Conservation (phyloP, 2,888 invertebrate genomes). For the Podotricha telesiphe region DNA sequence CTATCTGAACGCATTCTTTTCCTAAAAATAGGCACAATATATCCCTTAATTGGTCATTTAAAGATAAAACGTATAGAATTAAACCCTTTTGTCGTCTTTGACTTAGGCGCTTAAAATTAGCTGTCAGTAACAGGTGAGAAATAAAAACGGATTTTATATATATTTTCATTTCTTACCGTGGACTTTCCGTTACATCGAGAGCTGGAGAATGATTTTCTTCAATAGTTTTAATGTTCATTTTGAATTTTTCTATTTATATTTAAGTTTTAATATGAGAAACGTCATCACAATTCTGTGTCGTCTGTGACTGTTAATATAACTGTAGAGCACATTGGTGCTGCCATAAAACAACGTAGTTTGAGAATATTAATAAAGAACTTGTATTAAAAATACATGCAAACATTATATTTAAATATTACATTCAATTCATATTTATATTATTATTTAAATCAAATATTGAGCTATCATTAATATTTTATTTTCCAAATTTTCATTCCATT, state of each 20-base stretch:
- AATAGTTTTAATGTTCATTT: constrained; percentile 60
- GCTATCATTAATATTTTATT: not conserved
- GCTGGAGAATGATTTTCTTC: constrained; percentile 56
- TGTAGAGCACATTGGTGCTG: too few species aligned
- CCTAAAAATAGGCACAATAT: constrained; percentile 52
- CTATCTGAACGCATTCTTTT: constrained; percentile 66
- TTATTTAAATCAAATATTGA: not conserved
- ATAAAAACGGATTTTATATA: constrained; percentile 42
- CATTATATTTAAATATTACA: too few species aligned
- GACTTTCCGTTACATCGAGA: constrained; percentile 61
- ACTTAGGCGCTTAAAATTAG: constrained; percentile 79
- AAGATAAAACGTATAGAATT: constrained; percentile 38
- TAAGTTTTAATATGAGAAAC: constrained; percentile 35
- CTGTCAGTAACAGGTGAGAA: constrained; percentile 64
- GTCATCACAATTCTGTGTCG: constrained; percentile 43
- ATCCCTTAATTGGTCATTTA: not conserved
- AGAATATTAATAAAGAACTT: too few species aligned
- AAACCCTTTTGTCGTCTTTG: constrained; percentile 67
- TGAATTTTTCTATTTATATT: constrained; percentile 34
- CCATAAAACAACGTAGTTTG: too few species aligned
- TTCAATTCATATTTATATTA: too few species aligned
- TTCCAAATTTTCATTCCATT: not conserved
- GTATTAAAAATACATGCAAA: too few species aligned
- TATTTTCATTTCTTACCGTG: constrained; percentile 61
- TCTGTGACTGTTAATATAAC: too few species aligned